Base-by-base conservation (phyloP, 2,113 vertebrate species). In the Agapornis roseicollis region DNA sequence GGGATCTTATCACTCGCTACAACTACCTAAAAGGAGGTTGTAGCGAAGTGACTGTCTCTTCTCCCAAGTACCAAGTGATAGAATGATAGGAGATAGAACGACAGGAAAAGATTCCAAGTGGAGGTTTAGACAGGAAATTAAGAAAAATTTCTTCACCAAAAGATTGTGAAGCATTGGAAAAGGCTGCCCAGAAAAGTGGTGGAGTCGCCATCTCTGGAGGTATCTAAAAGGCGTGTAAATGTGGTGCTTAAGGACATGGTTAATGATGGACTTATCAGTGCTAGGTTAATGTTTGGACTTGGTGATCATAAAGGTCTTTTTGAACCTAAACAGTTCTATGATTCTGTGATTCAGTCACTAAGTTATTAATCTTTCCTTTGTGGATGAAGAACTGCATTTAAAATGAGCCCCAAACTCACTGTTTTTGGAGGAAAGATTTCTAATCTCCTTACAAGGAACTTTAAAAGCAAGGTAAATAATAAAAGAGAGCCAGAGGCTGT, bases 401-500 rank as follows among this genome's bases (percentile, higher is more conserved):
- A 88, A 95, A 96, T 73, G 10, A 85, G 27, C 17, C 31, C 28
- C 50, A 70, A 44, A 85, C 27, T 93, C 4, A 3, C 4, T 65
- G 60, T 84, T 90, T 87, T 86, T 92, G 46, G 42, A 37, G 44
- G 64, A 94, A 86, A 7, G 4, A 6, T 10, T 78, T 93, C 24
- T 95, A 88, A 92, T 90, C 60, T 68, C 44, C 56, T 71, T 84
- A 76, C 9, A 42, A 65, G 65, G 25, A 78, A n/a, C 35, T 93
- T 86, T 77, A 81, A 80, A 94, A 84, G 27, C 24, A 93, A 93
- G 69, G 63, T 87, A 96, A 92, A 93, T 89, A 93, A 92, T 55
- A 72, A 76, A 50, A 81, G 44, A 71, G 52, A 61, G 88, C 83
- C 69, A 80, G 28, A 5, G 80, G 83, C 70, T 64, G 61, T 84